phyloP scores from a whole-genome alignment of 2,113 vertebrate species.

The Mobula hypostoma region DNA sequence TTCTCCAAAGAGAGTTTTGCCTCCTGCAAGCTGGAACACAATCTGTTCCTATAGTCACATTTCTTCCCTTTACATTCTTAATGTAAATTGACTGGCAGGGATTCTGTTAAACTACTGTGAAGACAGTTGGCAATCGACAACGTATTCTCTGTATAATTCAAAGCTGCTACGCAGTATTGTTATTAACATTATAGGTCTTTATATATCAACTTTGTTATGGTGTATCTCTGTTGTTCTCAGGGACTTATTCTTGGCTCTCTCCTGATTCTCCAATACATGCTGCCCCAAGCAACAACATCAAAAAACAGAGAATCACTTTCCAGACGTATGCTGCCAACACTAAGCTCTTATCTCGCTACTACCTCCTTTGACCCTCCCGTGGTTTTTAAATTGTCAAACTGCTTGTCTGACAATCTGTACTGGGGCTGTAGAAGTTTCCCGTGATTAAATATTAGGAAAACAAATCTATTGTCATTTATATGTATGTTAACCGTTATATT shows the following conservation, averaged over 20 bases:
- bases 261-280: no score
- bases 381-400: background rate
- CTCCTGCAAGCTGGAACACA: background rate
- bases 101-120: background rate
- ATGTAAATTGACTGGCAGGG: background rate
- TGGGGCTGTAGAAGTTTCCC: no score
- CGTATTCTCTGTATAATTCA: background rate
- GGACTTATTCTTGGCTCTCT: no score
- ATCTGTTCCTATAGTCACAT: background rate
- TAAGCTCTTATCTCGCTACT: background rate
- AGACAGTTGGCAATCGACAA: background rate
- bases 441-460: background rate
- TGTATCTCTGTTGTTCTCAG: no score
- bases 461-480: background rate
- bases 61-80: background rate
- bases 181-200: background rate
- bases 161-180: background rate
- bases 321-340: no score
- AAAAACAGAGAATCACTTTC: no score
- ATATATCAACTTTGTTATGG: background rate
- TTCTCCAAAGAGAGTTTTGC: background rate
- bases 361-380: background rate
- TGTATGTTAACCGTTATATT: background rate
- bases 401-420: no score
- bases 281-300: no score